Conservation (phyloP, 2,113 vertebrate species). For the Melanerpes aurifrons region DNA sequence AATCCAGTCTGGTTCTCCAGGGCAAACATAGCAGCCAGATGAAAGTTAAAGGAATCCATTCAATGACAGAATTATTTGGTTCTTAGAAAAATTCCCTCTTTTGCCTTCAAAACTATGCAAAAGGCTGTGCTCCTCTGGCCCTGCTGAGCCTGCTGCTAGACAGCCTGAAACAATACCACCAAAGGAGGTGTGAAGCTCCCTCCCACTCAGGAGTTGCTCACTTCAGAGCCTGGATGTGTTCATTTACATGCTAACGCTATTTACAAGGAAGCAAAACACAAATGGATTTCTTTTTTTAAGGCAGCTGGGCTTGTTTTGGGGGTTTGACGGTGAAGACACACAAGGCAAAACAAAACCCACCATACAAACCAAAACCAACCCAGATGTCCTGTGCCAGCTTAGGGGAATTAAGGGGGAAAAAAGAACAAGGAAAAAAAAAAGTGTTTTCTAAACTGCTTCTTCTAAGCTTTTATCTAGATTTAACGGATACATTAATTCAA, state of each 20-base stretch:
- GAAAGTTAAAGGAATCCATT: not conserved
- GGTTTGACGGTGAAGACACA: conserved; percentile 22
- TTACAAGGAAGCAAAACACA: conserved; percentile 27
- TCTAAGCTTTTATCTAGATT: conserved; percentile 54
- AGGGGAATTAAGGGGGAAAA: not conserved
- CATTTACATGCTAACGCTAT: conserved; percentile 57
- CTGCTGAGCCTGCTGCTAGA: not conserved
- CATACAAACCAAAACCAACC: conserved; percentile 11
- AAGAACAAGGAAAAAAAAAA: not conserved
- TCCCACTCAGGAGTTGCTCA: conserved; percentile 8
- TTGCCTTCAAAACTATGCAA: not conserved
- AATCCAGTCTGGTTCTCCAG: not conserved
- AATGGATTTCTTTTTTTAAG: not conserved
- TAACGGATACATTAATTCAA: conserved; percentile 59
- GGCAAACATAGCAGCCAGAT: not conserved
- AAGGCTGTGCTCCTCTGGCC: not conserved
- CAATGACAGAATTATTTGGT: not conserved
- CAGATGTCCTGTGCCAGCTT: conserved; percentile 16
- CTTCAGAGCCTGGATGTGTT: conserved; percentile 24
- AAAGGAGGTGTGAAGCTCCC: conserved; percentile 18
- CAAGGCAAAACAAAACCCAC: conserved; percentile 19
- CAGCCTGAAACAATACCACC: conserved; percentile 26
- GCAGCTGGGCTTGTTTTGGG: conserved; percentile 38
- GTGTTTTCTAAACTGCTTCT: conserved; percentile 51
- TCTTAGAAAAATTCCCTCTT: not conserved